Evolutionary conservation across 2,797 vertebrate genomes (phyloP), one percentile per base, ranked within the genome.

Genomic region (Hypotaenidia okinawae): DNA sequence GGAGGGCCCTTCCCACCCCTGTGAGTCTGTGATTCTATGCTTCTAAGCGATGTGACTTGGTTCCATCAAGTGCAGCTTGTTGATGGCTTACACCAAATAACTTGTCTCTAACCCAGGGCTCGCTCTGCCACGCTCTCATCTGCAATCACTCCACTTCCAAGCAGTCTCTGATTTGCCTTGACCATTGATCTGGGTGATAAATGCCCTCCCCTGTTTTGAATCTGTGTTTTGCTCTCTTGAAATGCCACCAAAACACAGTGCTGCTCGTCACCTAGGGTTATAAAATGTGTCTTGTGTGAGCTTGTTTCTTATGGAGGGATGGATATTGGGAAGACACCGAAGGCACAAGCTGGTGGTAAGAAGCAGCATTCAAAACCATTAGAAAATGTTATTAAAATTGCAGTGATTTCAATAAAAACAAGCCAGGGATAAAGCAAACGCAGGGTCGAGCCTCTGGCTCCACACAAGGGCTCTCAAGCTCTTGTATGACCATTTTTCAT

Each of bases 331-430:
- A 52, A 73, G 64, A 30, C 25, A 18, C 30, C 32, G 58, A 49
- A 66, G 69, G 41, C 69, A 68, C 43, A 76, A 64, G 41, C 21
- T 43, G 22, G 18, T 43, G 39, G 39, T 54, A n/a, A 39, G 59
- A 74, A 27, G 25, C n/a, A 51, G 22, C 52, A 24, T 52, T 51
- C 13, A 58, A 39, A 74, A 41, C 47, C 28, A 32, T 73, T 68
- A 64, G 61, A 33, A 82, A 57, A 61, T 81, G 17, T 41, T 68
- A 74, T 59, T 91, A 51, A 85, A 88, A 91, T 74, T 35, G 19
- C 66, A 69, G 67, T n/a, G 32, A 64, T 88, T 90, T 93, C 47
- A 90, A 45, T 64, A 54, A 69, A 78, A 77, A 41, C 43, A 35
- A 64, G 55, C 27, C 32, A 45, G 41, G 80, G 33, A 64, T 54